Evolutionary conservation across 2,113 vertebrate species (phyloP).

Genomic region (Heterotilapia buettikoferi): DNA sequence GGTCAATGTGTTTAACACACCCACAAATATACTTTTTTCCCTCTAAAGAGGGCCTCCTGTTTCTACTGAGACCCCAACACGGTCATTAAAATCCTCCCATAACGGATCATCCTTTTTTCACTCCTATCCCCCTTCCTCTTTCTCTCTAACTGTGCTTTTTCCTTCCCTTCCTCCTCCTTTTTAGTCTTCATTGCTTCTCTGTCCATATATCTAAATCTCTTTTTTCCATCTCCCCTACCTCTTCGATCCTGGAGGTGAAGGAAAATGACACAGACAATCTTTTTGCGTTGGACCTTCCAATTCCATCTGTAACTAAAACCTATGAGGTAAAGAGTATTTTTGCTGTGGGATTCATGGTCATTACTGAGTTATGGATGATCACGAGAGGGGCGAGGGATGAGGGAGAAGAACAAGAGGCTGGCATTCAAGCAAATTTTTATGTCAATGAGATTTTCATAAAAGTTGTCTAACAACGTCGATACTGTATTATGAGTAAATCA

Average conservation of each 20-base stretch:
- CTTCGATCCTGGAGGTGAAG: conserved; percentile 1
- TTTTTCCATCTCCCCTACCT: neutral
- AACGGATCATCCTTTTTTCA: neutral
- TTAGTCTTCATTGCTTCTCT: neutral
- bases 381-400: neutral
- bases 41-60: neutral
- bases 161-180: neutral
- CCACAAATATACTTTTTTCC: neutral
- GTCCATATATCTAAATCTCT: neutral
- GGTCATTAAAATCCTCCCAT: conserved; percentile 33
- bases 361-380: conserved; percentile 1
- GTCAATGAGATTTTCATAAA: neutral
- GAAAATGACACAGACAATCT: neutral
- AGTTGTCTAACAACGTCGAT: fast-evolving
- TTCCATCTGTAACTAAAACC: neutral
- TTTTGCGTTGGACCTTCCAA: conserved; percentile 25
- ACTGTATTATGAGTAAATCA: neutral
- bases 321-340: conserved; percentile 12
- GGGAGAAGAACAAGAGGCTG: neutral
- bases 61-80: conserved; percentile 21
- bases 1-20: conserved; percentile 46
- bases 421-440: neutral
- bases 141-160: neutral
- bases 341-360: neutral
- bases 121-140: neutral